phyloP scores from a whole-genome alignment of 2,113 vertebrate genomes.

The Hippocampus zosterae region DNA sequence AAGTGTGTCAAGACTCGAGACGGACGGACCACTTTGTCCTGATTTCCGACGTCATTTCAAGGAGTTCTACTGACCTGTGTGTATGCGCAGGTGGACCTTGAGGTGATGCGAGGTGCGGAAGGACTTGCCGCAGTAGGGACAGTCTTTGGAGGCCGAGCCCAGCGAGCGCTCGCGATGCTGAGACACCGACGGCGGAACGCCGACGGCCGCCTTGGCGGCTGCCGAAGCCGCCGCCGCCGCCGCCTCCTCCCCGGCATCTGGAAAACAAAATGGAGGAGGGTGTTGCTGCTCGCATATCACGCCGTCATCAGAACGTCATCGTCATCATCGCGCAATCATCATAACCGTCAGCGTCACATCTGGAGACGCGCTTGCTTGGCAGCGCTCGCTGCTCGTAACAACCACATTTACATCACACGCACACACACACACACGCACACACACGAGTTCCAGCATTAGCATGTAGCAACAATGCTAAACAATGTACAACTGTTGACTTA shows the following conservation, averaged over 20 bases:
- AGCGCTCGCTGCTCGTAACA: background rate
- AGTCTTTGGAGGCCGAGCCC: slow-evolving; percentile 95
- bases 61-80: slow-evolving; percentile 85
- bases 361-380: background rate
- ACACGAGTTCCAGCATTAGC: background rate
- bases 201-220: slow-evolving; percentile 77
- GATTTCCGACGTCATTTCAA: no score
- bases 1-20: no score
- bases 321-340: slow-evolving; percentile 66
- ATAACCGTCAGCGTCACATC: slow-evolving; percentile 41
- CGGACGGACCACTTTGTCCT: no score
- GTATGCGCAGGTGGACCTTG: slow-evolving; percentile 98
- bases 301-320: slow-evolving; percentile 29
- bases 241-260: slow-evolving; percentile 93
- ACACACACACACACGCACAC: no score
- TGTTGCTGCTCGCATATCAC: background rate
- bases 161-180: slow-evolving; percentile 86
- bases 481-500: background rate
- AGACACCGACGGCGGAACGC: slow-evolving; percentile 81
- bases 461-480: background rate
- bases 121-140: slow-evolving; percentile 96
- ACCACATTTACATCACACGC: background rate
- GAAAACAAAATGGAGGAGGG: slow-evolving; percentile 59
- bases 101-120: slow-evolving; percentile 98
- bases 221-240: slow-evolving; percentile 75